Base-by-base conservation (phyloP, 2,797 vertebrate genomes). In the Sebastes cheni region DNA sequence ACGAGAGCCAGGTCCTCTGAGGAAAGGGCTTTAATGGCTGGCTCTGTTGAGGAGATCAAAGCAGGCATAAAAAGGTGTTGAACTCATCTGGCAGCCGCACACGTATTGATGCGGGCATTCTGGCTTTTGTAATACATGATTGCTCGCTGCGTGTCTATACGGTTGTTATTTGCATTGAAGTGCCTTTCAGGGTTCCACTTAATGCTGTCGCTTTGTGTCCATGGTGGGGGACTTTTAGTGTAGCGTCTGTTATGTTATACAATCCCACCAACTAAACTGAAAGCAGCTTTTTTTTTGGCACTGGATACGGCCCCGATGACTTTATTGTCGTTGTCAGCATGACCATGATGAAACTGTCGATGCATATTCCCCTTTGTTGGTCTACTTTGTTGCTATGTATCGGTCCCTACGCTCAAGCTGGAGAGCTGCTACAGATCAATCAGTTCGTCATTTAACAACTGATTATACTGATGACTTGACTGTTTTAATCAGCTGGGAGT, bases 31-130 rank as follows among this genome's bases (percentile, higher is more conserved):
- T 50, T 72, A 69, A 73, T 46, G n/a, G 55, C 20, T 16, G 73
- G 22, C 54, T 62, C 67, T 62, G 30, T 56, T 54, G 46, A 52
- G 6, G 10, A 80, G 69, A 83, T 85, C 79, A 80, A 81, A 77
- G 80, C 7, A 4, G 61, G 36, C 11, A 14, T 46, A 60, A 73
- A 36, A 74, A 74, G 80, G 61, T 60, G 72, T 55, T 18, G 12
- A 39, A n/a, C 71, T 84, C 36, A 81, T 80, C 59, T 54, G 27
- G 65, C 79, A 81, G 54, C 8, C 39, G 36, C 5, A 2, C 65
- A 59, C 9, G 18, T 52, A 79, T 23, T 25, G 61, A 75, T n/a
- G 39, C 3, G 2, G 60, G 20, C 52, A 73, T 67, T 61, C 50
- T 29, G 65, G 59, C 78, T 68, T 42, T 73, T 80, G 74, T 70